These are phyloP conservation scores for Hypomecis atomaria DNA, from an alignment of 2,888 invertebrate species.

Conservation along the genomic window DNA sequence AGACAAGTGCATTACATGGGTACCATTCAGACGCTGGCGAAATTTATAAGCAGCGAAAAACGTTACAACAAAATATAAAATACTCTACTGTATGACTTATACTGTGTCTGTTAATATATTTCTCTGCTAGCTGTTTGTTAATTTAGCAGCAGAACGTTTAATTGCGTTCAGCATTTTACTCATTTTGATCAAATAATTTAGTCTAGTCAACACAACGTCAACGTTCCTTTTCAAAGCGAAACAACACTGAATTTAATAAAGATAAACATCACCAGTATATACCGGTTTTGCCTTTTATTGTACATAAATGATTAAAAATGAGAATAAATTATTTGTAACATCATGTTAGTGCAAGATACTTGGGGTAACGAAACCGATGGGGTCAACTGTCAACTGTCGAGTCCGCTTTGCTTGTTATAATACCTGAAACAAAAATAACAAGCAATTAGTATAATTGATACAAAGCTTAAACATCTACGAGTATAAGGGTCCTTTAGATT, in stretches of 20 bases:
- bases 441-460: no score
- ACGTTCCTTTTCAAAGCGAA: neutral
- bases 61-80: neutral
- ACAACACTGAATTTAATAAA: no score
- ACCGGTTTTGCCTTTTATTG: no score
- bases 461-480: no score
- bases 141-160: conserved; percentile 13
- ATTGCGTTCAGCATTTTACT: conserved; percentile 9
- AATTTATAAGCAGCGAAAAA: neutral
- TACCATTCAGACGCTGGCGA: neutral
- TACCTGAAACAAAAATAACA: neutral
- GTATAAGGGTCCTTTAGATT: no score
- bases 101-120: conserved; percentile 15
- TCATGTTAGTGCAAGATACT: no score
- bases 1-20: no score
- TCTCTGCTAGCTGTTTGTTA: conserved; percentile 9
- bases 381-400: neutral
- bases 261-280: no score
- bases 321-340: no score
- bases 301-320: no score
- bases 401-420: neutral
- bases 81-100: neutral
- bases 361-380: no score
- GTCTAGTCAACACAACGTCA: neutral
- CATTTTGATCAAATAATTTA: conserved; percentile 14